Evolutionary conservation across 2,888 invertebrate species (phyloP), one percentile per base, ranked within the genome.

Genomic region (Amblyteles armatorius): DNA sequence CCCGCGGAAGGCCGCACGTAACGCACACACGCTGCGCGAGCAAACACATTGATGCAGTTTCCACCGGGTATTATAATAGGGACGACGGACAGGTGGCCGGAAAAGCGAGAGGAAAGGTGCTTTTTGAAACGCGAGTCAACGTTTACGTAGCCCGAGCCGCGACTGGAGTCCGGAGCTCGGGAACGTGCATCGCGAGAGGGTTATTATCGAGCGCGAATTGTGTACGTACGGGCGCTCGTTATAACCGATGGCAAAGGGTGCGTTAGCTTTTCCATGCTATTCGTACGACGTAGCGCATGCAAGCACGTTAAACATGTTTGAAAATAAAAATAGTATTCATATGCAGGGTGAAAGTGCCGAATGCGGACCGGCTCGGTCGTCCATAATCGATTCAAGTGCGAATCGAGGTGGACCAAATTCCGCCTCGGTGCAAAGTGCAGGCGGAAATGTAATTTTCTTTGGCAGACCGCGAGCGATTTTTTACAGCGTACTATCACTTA

Each of bases 101-200:
- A 60, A 60, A 29, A 76, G 13, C 60, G 19, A 40, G n/a, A n/a
- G 33, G 72, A 16, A 26, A 7, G n/a, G 16, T 60, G 44, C 13
- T 44, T 44, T 44, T 11, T 60, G 60, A 81, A 79, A 52, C 57
- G 48, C 67, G 57, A 73, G 80, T 73, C 73, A 67, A 80, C 80
- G 57, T 80, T 73, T 73, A 68, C 73, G 57, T 67, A 68, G 65
- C 52, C 36, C 60, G 29, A 44, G 79, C 5, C 26, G 33, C 29
- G 16, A 33, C 60, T 13, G 0, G n/a, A 67, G 82, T 22, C 57
- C 11, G 44, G 71, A 16, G 71, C 79, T 29, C 29, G 44, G 22
- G 40, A 26, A 44, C 33, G 33, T 65, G 44, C 77, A 68, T 65
- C 60, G n/a, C 60, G 29, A 16, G 26, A 29, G 67, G 67, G 67